phyloP scores from a whole-genome alignment of 2,888 invertebrate genomes.

The Acanthococcus lagerstroemiae region DNA sequence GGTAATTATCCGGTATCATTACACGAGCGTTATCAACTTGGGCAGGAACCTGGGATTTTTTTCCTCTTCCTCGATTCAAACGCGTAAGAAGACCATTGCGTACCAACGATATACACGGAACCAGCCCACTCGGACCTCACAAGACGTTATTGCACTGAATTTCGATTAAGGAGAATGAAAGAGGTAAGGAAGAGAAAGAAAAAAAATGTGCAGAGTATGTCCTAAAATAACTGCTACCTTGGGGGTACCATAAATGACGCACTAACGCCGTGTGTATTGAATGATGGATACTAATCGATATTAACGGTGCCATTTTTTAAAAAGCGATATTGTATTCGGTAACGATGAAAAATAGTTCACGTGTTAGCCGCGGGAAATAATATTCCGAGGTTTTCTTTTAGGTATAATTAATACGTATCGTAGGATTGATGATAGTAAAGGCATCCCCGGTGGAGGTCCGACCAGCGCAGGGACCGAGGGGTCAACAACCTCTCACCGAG shows the following conservation, averaged over 20 bases:
- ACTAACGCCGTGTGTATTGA: not conserved
- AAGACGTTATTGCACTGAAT: constrained; percentile 6
- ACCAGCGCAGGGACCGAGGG: too few species aligned
- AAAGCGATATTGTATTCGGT: not conserved
- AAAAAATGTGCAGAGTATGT: not conserved
- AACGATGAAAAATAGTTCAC: not conserved
- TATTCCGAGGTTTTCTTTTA: not conserved
- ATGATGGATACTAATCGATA: not conserved
- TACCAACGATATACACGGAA: not conserved
- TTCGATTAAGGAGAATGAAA: not conserved
- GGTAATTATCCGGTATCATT: constrained; percentile 28
- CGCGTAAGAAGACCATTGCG: not conserved
- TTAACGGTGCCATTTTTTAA: not conserved
- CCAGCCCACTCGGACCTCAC: constrained; percentile 11
- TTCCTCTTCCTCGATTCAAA: not conserved
- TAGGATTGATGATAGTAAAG: too few species aligned
- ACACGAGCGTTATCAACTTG: constrained; percentile 3
- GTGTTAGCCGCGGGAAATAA: not conserved
- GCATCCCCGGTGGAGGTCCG: too few species aligned
- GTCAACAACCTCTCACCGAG: too few species aligned
- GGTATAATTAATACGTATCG: too few species aligned
- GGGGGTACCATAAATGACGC: constrained; percentile 1
- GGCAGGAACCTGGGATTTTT: not conserved
- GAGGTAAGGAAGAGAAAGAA: not conserved
- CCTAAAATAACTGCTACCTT: constrained; percentile 3